Base-by-base conservation (phyloP, 2,797 vertebrate species). In the Syndactyla subalaris region DNA sequence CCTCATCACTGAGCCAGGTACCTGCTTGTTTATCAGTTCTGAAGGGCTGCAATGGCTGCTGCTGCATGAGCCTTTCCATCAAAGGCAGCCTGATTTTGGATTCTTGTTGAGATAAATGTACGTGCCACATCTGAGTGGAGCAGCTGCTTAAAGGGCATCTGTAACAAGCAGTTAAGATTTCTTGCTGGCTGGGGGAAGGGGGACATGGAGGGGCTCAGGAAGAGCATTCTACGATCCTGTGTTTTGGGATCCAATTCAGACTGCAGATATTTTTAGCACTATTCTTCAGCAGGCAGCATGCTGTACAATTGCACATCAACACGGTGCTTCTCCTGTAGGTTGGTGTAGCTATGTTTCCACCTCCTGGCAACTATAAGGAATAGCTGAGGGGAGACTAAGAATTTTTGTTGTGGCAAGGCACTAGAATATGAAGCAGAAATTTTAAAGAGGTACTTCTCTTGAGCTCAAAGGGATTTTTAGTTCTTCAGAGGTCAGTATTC, bases 291-390 rank as follows among this genome's bases (percentile, higher is more conserved):
- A 59, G 55, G 73, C 62, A 89, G 57, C 32, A 2, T 3, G 4
- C 86, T 87, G 51, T 24, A 82, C 48, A 30, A 49, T 45, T 41
- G 20, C 78, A 84, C 36, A 62, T 6, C 49, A 74, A 20, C 61
- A 12, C 0, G 6, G 34, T 29, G 78, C 67, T 67, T 59, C 85
- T 70, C 15, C 21, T 17, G 3, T 10, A 32, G 51, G 23, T 71
- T 61, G 32, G 76, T 94, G 92, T 90, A 91, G 82, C 89, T 88
- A 49, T 92, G 88, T 95, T 96, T 96, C 95, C 96, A 94, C 85
- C 95, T 96, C 67, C 94, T 95, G 95, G 95, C 71, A 54, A 5
- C 72, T 74, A 2, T 6, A 23, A 76, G 92, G 82, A 96, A 94
- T 76, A 92, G 73, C 93, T 81, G 79, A 70, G 81, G 86, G 90